These are phyloP conservation scores for Gibbula magus DNA, from an alignment of 2,888 invertebrate genomes.

Conservation along the genomic window DNA sequence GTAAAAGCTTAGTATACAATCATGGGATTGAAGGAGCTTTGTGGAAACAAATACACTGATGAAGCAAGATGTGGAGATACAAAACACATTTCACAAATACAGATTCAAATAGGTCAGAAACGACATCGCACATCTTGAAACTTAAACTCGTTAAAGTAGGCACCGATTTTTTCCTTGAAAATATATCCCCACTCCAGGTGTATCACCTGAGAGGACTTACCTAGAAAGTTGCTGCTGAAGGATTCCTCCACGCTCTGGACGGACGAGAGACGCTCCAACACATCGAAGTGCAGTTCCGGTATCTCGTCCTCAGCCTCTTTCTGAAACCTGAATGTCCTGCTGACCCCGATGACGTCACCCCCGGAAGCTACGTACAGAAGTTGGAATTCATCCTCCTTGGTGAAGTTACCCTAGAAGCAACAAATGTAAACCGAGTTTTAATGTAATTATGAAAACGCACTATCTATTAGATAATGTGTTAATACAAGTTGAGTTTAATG, in stretches of 20 bases:
- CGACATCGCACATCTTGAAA: too few relatives aligned
- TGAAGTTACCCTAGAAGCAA: too few relatives aligned
- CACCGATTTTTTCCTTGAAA: background rate
- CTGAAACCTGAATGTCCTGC: background rate
- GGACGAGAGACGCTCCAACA: background rate
- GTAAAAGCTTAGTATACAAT: too few relatives aligned
- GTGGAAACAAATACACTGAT: too few relatives aligned
- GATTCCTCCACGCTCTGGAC: background rate
- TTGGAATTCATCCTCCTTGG: background rate
- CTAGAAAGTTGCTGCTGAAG: background rate
- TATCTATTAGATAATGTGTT: too few relatives aligned
- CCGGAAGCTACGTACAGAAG: background rate
- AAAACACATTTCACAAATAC: too few relatives aligned
- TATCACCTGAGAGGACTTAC: background rate
- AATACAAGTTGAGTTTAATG: too few relatives aligned
- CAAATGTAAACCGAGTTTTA: too few relatives aligned
- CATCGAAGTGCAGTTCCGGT: background rate
- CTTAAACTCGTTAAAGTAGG: background rate
- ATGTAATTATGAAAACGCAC: too few relatives aligned
- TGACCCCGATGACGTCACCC: background rate
- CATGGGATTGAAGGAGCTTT: too few relatives aligned
- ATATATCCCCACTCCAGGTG: background rate
- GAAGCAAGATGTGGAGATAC: too few relatives aligned
- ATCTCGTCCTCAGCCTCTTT: background rate
- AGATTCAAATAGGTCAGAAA: too few relatives aligned